phyloP scores from a whole-genome alignment of 2,113 vertebrate species.

The Opisthocomus hoazin region DNA sequence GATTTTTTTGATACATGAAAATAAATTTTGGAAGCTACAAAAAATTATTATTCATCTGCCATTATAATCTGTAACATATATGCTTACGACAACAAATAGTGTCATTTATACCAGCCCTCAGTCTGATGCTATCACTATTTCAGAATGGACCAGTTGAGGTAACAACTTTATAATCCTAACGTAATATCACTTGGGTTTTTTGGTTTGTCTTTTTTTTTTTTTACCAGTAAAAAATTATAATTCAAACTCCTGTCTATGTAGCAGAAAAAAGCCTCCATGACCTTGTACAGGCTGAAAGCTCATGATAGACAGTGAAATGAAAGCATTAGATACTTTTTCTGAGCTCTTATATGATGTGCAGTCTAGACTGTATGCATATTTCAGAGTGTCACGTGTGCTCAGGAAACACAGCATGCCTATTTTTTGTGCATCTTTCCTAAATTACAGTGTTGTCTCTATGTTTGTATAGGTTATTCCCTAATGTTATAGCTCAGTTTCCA shows the following conservation, averaged over 20 bases:
- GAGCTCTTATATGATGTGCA: background rate
- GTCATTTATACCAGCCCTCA: background rate
- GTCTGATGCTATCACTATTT: background rate
- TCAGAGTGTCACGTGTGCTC: background rate
- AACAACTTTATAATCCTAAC: background rate
- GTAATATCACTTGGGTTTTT: rapidly evolving
- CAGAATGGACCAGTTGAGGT: background rate
- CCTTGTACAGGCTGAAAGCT: background rate
- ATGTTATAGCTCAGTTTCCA: background rate
- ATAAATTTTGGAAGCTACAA: background rate
- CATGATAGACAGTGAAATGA: background rate
- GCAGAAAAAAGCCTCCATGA: background rate
- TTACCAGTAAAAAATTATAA: background rate
- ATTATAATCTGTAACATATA: background rate
- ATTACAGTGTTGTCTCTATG: background rate
- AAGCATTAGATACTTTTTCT: background rate
- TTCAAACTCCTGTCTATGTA: background rate
- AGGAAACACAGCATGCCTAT: background rate
- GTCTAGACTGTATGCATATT: background rate
- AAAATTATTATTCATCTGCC: background rate
- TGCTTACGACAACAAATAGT: background rate
- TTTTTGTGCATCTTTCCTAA: background rate
- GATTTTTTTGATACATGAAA: background rate
- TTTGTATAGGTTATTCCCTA: background rate
- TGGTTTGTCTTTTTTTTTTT: background rate